These are phyloP conservation scores for Melanotaenia maccullochi DNA, from an alignment of 2,797 vertebrate species.

Conservation along the genomic window DNA sequence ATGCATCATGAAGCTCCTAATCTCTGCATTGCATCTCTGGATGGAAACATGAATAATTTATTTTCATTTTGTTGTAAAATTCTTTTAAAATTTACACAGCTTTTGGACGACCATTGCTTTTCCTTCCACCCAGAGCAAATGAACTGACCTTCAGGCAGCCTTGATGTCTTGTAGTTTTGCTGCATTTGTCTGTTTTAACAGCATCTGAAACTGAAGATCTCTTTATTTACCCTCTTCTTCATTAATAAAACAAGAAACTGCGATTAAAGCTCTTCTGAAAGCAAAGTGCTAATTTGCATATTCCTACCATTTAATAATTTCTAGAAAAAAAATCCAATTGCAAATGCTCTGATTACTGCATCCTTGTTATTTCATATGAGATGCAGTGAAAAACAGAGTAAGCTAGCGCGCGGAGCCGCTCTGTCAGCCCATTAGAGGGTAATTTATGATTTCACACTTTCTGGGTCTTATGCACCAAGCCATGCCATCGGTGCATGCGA, in stretches of 20 bases:
- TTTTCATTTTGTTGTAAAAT: not conserved
- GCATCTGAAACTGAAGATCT: not conserved
- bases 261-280: slow-evolving; percentile 34
- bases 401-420: slow-evolving; percentile 39
- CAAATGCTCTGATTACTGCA: slow-evolving; percentile 57
- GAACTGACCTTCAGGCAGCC: not conserved
- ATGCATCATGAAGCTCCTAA: not conserved
- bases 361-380: slow-evolving; percentile 70
- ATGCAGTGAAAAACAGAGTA: slow-evolving; percentile 51
- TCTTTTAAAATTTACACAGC: not conserved
- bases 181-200: not conserved
- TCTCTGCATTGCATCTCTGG: not conserved
- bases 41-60: not conserved
- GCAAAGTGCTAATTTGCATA: slow-evolving; percentile 47
- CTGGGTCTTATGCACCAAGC: slow-evolving; percentile 45
- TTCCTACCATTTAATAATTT: slow-evolving; percentile 62
- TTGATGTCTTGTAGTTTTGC: not conserved
- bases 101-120: not conserved
- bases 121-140: not conserved
- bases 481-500: slow-evolving; percentile 10
- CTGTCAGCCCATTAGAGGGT: slow-evolving; percentile 62
- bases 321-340: slow-evolving; percentile 4
- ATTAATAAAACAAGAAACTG: slow-evolving; percentile 11
- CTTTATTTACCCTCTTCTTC: not conserved
- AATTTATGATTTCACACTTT: slow-evolving; percentile 70